phyloP scores from a whole-genome alignment of 2,797 vertebrate species.

The Crenuchus spilurus region DNA sequence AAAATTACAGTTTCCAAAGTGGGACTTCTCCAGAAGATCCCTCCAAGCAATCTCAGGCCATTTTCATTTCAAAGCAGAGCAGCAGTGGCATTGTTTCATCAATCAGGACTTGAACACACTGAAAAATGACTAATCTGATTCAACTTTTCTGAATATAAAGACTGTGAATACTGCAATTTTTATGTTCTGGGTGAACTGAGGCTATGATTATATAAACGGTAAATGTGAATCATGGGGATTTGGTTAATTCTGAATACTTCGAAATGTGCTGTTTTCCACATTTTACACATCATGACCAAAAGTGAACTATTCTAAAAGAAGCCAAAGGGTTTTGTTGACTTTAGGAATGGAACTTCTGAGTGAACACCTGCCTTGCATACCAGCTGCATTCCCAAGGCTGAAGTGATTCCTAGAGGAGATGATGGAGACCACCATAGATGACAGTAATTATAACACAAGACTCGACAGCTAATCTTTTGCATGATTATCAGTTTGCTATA shows the following conservation, averaged over 20 bases:
- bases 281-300: background rate
- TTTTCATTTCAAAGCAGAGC: constrained; percentile 30
- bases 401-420: constrained; percentile 23
- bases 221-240: constrained; percentile 3
- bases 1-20: constrained; percentile 21
- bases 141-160: background rate
- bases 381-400: constrained; percentile 7
- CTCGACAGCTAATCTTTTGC: constrained; percentile 33
- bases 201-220: background rate
- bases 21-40: background rate
- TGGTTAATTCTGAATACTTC: background rate
- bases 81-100: constrained; percentile 32
- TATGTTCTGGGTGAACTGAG: background rate
- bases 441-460: constrained; percentile 41
- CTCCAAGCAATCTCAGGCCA: background rate
- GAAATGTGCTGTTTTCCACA: background rate
- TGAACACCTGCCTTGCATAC: constrained; percentile 25
- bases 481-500: constrained; percentile 35
- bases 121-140: constrained; percentile 23
- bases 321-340: background rate
- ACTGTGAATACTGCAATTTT: background rate
- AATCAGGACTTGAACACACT: constrained; percentile 25
- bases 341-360: background rate
- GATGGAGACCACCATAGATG: constrained; percentile 27
- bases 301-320: background rate